Percentiles rank a stretch among this genome's conserved stretches.
These are phyloP conservation scores for Ciconia maguari DNA, from an alignment of 2,113 vertebrate genomes.

Conservation along the genomic window DNA sequence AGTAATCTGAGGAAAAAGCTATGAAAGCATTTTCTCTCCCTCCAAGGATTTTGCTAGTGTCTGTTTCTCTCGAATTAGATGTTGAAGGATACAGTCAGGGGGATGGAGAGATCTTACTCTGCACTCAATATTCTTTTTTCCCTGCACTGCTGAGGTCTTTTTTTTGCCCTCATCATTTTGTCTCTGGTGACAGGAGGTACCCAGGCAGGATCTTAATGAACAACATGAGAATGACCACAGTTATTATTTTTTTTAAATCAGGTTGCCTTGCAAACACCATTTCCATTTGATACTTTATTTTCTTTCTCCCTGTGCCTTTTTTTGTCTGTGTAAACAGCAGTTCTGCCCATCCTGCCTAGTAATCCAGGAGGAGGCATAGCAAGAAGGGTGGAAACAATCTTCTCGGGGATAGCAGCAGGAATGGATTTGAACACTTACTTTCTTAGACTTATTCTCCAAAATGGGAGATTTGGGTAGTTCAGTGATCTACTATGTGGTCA, in stretches of 20 bases:
- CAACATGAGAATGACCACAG: not conserved
- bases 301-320: not conserved
- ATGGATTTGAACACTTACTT: not conserved
- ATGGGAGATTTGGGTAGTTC: not conserved
- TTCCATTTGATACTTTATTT: not conserved
- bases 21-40: constrained; percentile 37
- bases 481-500: not conserved
- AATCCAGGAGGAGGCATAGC: not conserved
- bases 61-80: not conserved
- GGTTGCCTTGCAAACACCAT: not conserved
- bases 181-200: not conserved
- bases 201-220: not conserved
- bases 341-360: not conserved
- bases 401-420: not conserved
- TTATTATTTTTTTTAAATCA: not conserved
- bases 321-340: not conserved
- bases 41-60: constrained; percentile 41
- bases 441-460: not conserved
- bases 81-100: constrained; percentile 8
- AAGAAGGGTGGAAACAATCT: not conserved
- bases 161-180: not conserved
- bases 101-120: not conserved
- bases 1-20: constrained; percentile 32
- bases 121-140: not conserved
- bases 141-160: not conserved